Conservation (phyloP, 2,113 vertebrate genomes). For the Carlito syrichta region DNA sequence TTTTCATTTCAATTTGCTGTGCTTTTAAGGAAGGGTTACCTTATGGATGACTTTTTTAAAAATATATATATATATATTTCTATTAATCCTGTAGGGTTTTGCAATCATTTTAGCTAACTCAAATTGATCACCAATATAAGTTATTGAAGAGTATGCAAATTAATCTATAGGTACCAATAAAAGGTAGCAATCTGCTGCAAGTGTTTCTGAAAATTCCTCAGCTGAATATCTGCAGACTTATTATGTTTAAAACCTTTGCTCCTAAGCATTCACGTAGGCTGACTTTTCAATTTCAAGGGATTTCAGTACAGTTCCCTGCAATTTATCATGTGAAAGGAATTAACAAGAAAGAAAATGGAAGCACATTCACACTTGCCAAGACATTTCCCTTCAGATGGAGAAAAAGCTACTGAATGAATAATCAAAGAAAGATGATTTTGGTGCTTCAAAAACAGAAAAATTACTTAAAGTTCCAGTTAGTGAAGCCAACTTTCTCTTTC, state of each 20-base stretch:
- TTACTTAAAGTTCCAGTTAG: not conserved
- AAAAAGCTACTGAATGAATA: slow-evolving; percentile 60
- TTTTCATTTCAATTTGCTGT: not conserved
- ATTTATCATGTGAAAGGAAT: slow-evolving; percentile 74
- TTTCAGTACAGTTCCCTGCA: slow-evolving; percentile 57
- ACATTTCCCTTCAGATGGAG: slow-evolving; percentile 44
- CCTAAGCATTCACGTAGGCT: slow-evolving; percentile 47
- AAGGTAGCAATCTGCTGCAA: not conserved
- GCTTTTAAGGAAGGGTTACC: not conserved
- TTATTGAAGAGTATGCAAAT: not conserved
- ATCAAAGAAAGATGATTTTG: slow-evolving; percentile 42
- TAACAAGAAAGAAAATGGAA: slow-evolving; percentile 69
- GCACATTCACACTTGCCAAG: slow-evolving; percentile 58
- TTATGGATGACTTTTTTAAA: not conserved
- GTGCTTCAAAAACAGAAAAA: slow-evolving; percentile 56
- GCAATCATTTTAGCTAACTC: not conserved
- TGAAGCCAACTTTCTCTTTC: not conserved
- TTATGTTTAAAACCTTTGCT: slow-evolving; percentile 61
- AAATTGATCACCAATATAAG: not conserved
- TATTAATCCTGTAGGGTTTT: not conserved
- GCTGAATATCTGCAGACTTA: slow-evolving; percentile 42
- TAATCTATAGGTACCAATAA: not conserved
- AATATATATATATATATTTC: not conserved
- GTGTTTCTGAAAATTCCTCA: slow-evolving; percentile 33
- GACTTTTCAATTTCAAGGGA: slow-evolving; percentile 74